Evolutionary conservation across 2,113 vertebrate species (phyloP).

Genomic region (Pteruthius melanotis): DNA sequence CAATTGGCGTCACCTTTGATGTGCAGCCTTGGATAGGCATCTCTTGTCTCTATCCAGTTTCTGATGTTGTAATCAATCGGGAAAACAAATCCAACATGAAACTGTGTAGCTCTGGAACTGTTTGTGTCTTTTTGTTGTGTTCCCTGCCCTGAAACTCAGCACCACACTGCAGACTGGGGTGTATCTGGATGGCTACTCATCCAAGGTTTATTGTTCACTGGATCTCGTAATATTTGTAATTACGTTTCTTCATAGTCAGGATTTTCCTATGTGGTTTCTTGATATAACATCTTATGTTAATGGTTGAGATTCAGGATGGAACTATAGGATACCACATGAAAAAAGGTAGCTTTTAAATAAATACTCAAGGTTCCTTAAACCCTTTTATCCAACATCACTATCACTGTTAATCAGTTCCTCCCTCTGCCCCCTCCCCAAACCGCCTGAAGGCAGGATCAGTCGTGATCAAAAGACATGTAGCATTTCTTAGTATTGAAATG

Average conservation of each 20-base stretch:
- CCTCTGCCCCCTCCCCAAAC: background rate
- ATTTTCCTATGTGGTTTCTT: slow-evolving; percentile 36
- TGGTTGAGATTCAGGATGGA: background rate
- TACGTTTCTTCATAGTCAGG: slow-evolving; percentile 3
- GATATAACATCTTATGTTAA: background rate
- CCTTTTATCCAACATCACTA: background rate
- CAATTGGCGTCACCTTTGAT: background rate
- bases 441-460: slow-evolving; percentile 1
- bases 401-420: slow-evolving; percentile 7
- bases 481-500: background rate
- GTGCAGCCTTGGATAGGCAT: background rate
- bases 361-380: background rate
- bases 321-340: slow-evolving; percentile 17
- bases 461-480: slow-evolving; percentile 11
- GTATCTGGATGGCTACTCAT: background rate
- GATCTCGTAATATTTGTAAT: background rate
- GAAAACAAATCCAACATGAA: background rate
- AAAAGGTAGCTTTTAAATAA: background rate
- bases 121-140: background rate
- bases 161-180: background rate
- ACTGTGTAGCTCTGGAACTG: background rate
- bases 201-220: background rate
- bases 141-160: background rate
- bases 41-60: background rate
- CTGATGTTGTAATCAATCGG: background rate